These are phyloP conservation scores for Chamaetylas fuelleborni DNA, from an alignment of 2,113 vertebrate species.

Conservation along the genomic window DNA sequence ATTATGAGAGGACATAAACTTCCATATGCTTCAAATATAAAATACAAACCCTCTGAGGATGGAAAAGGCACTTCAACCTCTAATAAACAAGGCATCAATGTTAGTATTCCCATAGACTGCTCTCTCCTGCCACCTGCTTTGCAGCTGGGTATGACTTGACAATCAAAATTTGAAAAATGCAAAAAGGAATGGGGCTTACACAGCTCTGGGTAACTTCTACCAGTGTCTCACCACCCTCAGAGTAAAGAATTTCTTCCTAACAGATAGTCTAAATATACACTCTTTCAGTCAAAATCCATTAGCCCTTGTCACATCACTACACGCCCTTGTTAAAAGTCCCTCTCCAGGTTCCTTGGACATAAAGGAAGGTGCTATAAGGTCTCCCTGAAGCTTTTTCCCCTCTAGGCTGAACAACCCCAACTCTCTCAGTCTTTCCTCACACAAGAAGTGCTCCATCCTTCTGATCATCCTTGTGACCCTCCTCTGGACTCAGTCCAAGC, in stretches of 20 bases:
- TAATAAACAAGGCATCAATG: background rate
- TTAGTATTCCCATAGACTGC: background rate
- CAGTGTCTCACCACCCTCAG: background rate
- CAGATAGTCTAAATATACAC: background rate
- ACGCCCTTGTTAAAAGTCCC: too few relatives aligned
- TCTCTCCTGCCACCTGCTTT: background rate
- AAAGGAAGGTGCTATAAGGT: background rate
- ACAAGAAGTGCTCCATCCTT: background rate
- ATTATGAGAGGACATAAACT: background rate
- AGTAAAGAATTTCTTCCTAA: background rate
- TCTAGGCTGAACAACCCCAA: background rate
- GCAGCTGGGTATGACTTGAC: background rate
- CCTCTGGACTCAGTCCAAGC: background rate
- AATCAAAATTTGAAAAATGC: background rate
- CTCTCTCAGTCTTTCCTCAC: background rate
- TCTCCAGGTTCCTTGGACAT: background rate
- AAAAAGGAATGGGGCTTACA: background rate
- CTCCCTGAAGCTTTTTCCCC: background rate
- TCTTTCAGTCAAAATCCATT: background rate
- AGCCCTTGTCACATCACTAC: background rate
- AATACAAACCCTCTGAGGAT: background rate
- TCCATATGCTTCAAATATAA: background rate
- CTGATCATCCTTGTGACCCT: background rate
- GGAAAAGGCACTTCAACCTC: background rate
- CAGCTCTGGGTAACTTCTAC: background rate